phyloP scores from a whole-genome alignment of 2,888 invertebrate genomes.

The Cistogaster globosa region DNA sequence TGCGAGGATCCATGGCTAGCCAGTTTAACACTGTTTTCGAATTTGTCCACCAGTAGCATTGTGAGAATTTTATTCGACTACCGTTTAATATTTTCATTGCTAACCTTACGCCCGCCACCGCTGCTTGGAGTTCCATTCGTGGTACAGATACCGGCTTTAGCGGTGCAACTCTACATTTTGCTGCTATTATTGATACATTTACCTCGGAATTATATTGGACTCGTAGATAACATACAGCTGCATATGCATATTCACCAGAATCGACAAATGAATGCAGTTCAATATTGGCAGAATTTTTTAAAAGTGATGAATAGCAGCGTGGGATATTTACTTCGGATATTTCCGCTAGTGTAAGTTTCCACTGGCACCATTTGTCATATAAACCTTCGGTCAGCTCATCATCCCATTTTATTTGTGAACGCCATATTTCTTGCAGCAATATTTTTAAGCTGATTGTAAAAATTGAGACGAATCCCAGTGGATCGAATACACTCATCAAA shows the following conservation, averaged over 20 bases:
- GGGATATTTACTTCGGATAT: too few species aligned
- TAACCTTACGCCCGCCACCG: neutral
- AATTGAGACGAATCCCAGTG: too few species aligned
- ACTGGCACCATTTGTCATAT: too few species aligned
- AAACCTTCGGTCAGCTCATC: too few species aligned
- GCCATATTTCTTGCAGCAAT: too few species aligned
- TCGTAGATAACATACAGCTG: neutral
- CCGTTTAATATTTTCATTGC: neutral
- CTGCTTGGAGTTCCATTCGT: slow-evolving; percentile 12
- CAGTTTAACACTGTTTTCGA: slow-evolving; percentile 10
- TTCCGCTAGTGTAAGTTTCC: too few species aligned
- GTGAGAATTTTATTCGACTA: neutral
- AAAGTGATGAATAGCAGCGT: too few species aligned
- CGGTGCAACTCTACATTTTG: slow-evolving; percentile 1
- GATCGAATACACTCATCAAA: too few species aligned
- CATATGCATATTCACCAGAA: neutral
- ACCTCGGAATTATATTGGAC: neutral
- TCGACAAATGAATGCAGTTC: neutral
- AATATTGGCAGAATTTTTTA: too few species aligned
- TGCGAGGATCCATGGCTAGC: neutral
- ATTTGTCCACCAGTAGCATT: neutral
- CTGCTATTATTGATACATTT: neutral
- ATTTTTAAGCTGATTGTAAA: too few species aligned
- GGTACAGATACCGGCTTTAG: neutral
- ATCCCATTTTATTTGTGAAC: too few species aligned